Evolutionary conservation across 2,113 vertebrate species (phyloP), one percentile per base, ranked within the genome.

Genomic region (Micronycteris hirsuta): DNA sequence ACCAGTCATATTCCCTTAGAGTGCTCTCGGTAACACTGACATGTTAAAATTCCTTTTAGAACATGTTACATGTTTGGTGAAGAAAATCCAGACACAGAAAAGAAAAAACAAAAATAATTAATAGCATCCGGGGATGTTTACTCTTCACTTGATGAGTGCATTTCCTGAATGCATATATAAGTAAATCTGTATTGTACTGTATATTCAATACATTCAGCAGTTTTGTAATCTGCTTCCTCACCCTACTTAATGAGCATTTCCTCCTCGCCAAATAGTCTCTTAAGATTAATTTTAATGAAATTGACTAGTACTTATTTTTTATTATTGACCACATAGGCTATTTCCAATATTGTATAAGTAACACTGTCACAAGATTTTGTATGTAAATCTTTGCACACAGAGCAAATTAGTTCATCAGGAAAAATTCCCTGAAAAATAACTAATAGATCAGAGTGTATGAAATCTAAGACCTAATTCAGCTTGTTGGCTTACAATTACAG

Each of bases 361-460:
- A 31, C 45, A 54, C 13, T 63, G 33, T 73, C 45, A 52, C 61
- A 83, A 86, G 86, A 61, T 49, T 82, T 82, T 83, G 61, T 68
- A 91, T 56, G 71, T 91, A 86, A 80, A 89, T 86, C 56, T 81
- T 80, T 63, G 4, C 11, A 86, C 17, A 89, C 20, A 67, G 8
- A 67, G 80, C 4, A 43, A 85, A 78, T 84, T 88, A 77, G 16
- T 86, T 43, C 28, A 90, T 65, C 63, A 58, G 65, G 28, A 58
- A 96, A 85, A 84, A 80, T 19, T 67, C 28, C 20, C 71, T 89
- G 26, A 88, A 89, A 96, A 84, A 65, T 84, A 88, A 92, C 38
- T 61, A 67, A 65, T 56, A 15, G 26, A 31, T 78, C 84, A 80
- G 41, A 89, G n/a, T 22, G 24, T 74, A 85, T 56, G 43, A 77